Evolutionary conservation across 2,888 invertebrate genomes (phyloP).

Genomic region (Microdon myrmicae): DNA sequence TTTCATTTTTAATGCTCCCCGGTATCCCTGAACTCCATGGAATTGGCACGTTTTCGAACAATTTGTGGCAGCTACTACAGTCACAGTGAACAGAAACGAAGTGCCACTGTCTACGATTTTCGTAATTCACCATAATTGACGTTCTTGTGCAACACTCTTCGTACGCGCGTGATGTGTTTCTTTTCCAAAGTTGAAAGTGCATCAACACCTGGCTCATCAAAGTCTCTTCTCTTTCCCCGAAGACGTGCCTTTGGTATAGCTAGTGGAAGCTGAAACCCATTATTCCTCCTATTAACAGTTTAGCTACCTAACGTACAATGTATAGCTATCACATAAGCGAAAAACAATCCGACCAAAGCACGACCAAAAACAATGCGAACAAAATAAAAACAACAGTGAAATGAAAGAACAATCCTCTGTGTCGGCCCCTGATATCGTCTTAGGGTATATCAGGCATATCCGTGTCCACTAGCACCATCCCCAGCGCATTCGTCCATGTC

Average conservation of each 20-base stretch:
- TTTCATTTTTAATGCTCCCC: conserved; percentile 22
- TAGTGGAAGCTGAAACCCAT: conserved; percentile 50
- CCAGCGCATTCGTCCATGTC: conserved; percentile 18
- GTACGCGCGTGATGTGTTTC: conserved; percentile 43
- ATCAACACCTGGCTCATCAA: conserved; percentile 50
- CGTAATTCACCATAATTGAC: conserved; percentile 52
- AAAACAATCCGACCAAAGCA: conserved; percentile 3
- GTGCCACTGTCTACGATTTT: conserved; percentile 29
- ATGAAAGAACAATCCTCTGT: too few species aligned
- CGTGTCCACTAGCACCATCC: conserved; percentile 33
- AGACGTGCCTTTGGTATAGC: conserved; percentile 34
- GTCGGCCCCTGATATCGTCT: conserved; percentile 20
- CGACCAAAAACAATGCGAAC: background rate
- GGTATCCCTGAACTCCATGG: conserved; percentile 18
- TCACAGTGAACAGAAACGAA: conserved; percentile 41
- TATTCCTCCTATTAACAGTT: conserved; percentile 49
- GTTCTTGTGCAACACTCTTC: conserved; percentile 40
- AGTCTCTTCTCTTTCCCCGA: conserved; percentile 33
- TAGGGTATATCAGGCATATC: conserved; percentile 28
- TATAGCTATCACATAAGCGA: conserved; percentile 23
- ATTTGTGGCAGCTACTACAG: conserved; percentile 34
- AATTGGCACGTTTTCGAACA: conserved; percentile 6
- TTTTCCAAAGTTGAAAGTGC: conserved; percentile 45
- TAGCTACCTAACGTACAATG: conserved; percentile 44
- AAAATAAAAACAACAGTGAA: conserved; percentile 21